phyloP scores from a whole-genome alignment of 2,888 invertebrate genomes.

The Leucozona laternaria region DNA sequence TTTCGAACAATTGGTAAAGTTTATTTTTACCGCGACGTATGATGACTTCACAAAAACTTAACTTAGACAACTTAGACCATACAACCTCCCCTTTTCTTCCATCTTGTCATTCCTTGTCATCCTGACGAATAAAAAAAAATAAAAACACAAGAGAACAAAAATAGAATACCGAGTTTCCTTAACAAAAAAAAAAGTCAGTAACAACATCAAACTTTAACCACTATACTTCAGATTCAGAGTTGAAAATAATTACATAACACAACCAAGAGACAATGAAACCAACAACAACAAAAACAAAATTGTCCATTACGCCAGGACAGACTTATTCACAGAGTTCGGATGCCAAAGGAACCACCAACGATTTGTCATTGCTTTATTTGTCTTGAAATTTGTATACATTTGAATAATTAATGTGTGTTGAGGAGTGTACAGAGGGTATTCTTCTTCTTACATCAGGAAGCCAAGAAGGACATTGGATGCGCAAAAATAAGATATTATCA shows the following conservation, averaged over 20 bases:
- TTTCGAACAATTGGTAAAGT: slow-evolving; percentile 64
- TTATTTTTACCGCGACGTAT: slow-evolving; percentile 65
- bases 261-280: slow-evolving; percentile 36
- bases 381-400: slow-evolving; percentile 63
- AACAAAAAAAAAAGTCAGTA: slow-evolving; percentile 8
- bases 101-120: slow-evolving; percentile 7
- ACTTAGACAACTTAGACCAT: slow-evolving; percentile 63
- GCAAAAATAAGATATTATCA: slow-evolving; percentile 41
- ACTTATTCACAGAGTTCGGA: not conserved
- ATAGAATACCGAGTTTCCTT: slow-evolving; percentile 8
- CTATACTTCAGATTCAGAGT: slow-evolving; percentile 41
- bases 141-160: slow-evolving; percentile 21
- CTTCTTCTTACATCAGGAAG: too few relatives aligned
- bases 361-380: slow-evolving; percentile 65
- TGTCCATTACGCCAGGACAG: not conserved
- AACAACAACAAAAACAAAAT: slow-evolving; percentile 3
- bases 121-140: slow-evolving; percentile 46
- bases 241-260: slow-evolving; percentile 66
- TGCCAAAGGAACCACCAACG: slow-evolving; percentile 17
- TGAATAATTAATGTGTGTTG: slow-evolving; percentile 60
- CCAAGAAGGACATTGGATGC: slow-evolving; percentile 6
- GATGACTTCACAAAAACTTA: slow-evolving; percentile 62
- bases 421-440: not conserved
- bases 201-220: slow-evolving; percentile 57
- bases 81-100: slow-evolving; percentile 16